These are phyloP conservation scores for Craseonycteris thonglongyai DNA, from an alignment of 2,113 vertebrate genomes.

Conservation along the genomic window DNA sequence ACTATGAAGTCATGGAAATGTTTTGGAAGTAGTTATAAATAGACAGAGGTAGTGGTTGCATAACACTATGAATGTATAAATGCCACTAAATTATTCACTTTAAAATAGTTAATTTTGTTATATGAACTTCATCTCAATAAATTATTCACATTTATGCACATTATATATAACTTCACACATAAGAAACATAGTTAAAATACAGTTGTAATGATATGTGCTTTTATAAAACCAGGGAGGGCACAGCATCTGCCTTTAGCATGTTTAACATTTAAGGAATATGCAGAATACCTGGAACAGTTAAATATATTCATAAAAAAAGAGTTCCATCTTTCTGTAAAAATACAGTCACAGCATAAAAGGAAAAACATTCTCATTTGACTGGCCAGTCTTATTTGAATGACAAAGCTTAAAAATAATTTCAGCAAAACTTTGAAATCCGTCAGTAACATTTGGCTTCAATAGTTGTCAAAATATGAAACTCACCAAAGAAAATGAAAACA, in stretches of 20 bases:
- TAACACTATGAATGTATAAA: not conserved
- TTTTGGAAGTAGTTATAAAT: constrained; percentile 4
- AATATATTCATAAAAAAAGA: not conserved
- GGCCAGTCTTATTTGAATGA: not conserved
- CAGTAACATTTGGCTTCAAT: not conserved
- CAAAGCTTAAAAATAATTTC: constrained; percentile 7
- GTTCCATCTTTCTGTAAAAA: not conserved
- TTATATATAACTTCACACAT: not conserved
- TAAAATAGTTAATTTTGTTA: not conserved
- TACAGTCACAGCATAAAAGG: not conserved
- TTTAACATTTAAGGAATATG: not conserved
- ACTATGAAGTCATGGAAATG: not conserved
- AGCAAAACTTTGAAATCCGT: constrained; percentile 8
- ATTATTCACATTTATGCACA: not conserved
- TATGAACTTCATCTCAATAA: not conserved
- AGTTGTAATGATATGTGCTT: not conserved
- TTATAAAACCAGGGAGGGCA: not conserved
- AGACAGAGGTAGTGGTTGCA: not conserved
- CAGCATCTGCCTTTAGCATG: not conserved
- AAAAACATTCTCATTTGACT: not conserved
- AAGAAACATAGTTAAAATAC: not conserved
- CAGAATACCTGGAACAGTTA: not conserved
- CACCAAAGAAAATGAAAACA: not conserved
- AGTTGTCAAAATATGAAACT: not conserved
- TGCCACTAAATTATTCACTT: not conserved